These are phyloP conservation scores for Oophaga pumilio DNA, from an alignment of 2,113 vertebrate genomes.

Conservation along the genomic window DNA sequence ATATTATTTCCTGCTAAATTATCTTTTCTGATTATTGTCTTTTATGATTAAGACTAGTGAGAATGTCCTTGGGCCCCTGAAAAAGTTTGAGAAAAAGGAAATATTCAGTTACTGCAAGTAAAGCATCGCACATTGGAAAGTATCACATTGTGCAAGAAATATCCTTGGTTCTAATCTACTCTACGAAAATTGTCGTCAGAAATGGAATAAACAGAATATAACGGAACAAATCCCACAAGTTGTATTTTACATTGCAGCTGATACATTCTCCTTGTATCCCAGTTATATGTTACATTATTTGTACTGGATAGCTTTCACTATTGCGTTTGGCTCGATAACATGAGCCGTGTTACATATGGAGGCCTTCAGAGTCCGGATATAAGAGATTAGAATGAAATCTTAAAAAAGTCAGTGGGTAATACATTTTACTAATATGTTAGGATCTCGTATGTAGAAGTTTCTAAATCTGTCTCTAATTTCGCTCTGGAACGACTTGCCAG, in stretches of 20 bases:
- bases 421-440: background rate
- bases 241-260: background rate
- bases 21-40: background rate
- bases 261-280: background rate
- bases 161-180: background rate
- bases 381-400: slow-evolving; percentile 10
- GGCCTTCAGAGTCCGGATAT: slow-evolving; percentile 37
- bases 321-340: background rate
- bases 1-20: background rate
- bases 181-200: background rate
- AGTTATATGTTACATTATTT: background rate
- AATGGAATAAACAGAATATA: background rate
- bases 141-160: background rate
- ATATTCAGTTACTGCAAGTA: background rate
- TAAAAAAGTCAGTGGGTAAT: slow-evolving; percentile 24
- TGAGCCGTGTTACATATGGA: slow-evolving; percentile 15
- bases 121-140: background rate
- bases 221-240: background rate
- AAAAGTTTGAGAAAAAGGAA: background rate
- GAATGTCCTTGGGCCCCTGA: background rate
- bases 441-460: background rate
- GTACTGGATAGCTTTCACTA: background rate
- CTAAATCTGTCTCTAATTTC: background rate
- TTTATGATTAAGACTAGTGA: background rate
- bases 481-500: background rate